A percentile compares a stretch with the other conserved stretches of the same genome.
These are phyloP conservation scores for Helarctos malayanus DNA, from an alignment of 2,797 vertebrate species.

Conservation along the genomic window DNA sequence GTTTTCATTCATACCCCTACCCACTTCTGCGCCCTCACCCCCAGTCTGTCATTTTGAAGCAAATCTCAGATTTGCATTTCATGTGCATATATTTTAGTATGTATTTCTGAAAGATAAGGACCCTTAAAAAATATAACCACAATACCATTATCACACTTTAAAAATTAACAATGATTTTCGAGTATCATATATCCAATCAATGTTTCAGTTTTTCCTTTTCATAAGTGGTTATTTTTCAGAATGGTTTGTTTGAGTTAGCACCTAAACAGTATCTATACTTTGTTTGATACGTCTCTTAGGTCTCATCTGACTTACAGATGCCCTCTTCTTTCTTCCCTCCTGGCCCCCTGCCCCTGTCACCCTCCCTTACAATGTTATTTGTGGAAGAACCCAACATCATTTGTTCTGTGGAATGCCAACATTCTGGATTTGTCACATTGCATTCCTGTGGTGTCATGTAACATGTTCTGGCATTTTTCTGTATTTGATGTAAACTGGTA, in stretches of 20 bases:
- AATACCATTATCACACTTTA: neutral
- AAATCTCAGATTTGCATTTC: neutral
- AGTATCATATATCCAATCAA: neutral
- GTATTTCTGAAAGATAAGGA: neutral
- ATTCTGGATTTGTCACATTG: neutral
- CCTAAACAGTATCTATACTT: neutral
- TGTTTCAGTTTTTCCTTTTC: neutral
- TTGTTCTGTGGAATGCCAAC: neutral
- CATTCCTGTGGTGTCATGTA: neutral
- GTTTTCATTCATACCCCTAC: no score
- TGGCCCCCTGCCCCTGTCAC: neutral
- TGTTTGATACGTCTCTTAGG: neutral
- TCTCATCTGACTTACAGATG: neutral
- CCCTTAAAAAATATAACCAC: neutral
- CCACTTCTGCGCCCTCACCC: no score
- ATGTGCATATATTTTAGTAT: neutral
- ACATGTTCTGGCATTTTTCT: neutral
- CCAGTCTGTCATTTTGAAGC: neutral
- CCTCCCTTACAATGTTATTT: neutral
- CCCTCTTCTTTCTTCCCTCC: neutral
- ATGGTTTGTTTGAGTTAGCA: neutral
- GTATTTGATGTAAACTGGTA: neutral
- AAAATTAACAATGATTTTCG: neutral
- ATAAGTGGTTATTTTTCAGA: conserved; percentile 15
- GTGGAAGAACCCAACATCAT: neutral